A percentile compares a stretch with the other conserved stretches of the same genome.
Conservation (phyloP, 2,888 invertebrate species). For the Cosmia trapezina region DNA sequence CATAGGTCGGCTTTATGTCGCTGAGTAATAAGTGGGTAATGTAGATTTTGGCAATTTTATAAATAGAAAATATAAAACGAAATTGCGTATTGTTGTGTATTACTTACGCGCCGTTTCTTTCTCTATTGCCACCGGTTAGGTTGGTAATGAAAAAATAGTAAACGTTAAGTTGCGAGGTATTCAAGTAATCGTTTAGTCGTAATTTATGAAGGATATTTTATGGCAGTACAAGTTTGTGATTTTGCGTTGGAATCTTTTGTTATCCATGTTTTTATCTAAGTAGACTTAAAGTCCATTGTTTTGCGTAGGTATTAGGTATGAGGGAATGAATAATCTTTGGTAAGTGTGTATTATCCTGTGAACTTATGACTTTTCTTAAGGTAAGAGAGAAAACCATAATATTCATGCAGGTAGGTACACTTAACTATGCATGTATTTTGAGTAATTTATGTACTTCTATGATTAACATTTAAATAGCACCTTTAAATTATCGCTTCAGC, state of each 20-base stretch:
- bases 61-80: slow-evolving; percentile 60
- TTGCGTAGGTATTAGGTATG: slow-evolving; percentile 50
- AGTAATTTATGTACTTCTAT: no score
- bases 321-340: slow-evolving; percentile 29
- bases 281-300: slow-evolving; percentile 58
- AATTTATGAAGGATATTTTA: slow-evolving; percentile 61
- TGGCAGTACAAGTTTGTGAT: slow-evolving; percentile 52
- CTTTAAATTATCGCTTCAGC: background rate
- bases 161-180: slow-evolving; percentile 51
- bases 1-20: slow-evolving; percentile 66
- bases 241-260: slow-evolving; percentile 59
- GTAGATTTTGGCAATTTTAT: slow-evolving; percentile 66
- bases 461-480: background rate
- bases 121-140: slow-evolving; percentile 41
- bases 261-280: slow-evolving; percentile 50
- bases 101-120: slow-evolving; percentile 47
- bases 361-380: slow-evolving; percentile 14
- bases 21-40: slow-evolving; percentile 64
- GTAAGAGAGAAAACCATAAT: background rate
- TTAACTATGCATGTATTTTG: background rate
- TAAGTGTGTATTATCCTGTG: slow-evolving; percentile 27
- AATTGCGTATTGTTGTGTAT: slow-evolving; percentile 59
- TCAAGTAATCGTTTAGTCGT: slow-evolving; percentile 53
- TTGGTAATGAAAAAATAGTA: slow-evolving; percentile 58
- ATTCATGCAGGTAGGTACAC: background rate